Conservation (phyloP, 2,113 vertebrate genomes). For the Solenodon paradoxus region DNA sequence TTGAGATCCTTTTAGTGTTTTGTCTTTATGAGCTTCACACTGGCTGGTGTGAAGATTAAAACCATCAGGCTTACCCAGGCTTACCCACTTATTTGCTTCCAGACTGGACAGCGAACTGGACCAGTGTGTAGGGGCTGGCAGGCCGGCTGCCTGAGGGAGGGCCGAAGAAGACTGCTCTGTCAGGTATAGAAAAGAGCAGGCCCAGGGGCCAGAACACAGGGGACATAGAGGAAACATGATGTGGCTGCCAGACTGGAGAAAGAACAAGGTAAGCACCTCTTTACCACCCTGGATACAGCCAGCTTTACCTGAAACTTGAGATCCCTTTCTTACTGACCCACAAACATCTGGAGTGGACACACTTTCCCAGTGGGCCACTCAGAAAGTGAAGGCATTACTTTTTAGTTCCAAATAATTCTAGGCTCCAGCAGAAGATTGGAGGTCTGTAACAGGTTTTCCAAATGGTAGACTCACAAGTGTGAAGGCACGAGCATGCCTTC, state of each 20-base stretch:
- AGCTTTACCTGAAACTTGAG: not conserved
- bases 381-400: not conserved
- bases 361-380: not conserved
- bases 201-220: not conserved
- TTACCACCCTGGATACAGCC: not conserved
- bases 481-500: not conserved
- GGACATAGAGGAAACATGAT: not conserved
- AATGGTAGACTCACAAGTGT: not conserved
- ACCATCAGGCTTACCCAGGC: not conserved
- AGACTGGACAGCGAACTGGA: not conserved
- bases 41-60: not conserved
- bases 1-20: not conserved
- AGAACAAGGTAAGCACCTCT: not conserved
- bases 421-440: not conserved
- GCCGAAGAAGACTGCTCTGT: not conserved
- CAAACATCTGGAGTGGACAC: not conserved
- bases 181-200: not conserved
- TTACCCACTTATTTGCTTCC: not conserved
- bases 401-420: conserved; percentile 2
- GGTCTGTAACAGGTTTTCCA: not conserved
- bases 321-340: not conserved
- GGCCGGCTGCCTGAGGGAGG: not conserved
- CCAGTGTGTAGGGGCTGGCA: no score
- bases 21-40: not conserved
- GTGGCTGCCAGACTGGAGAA: not conserved